Base-by-base conservation (phyloP, 2,888 invertebrate genomes). In the Dioctria linearis region DNA sequence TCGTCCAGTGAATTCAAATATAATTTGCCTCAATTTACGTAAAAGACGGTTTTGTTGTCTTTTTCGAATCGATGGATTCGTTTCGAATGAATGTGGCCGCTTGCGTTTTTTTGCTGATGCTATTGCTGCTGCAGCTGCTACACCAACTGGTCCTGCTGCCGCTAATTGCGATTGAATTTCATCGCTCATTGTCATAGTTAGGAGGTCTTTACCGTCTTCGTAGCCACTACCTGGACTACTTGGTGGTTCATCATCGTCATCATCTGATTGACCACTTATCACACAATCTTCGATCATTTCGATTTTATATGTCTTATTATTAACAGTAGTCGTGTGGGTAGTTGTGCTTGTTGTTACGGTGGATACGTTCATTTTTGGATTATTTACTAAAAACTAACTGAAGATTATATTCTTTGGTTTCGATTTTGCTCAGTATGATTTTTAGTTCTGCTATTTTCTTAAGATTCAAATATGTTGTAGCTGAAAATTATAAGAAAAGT, bases 111-210 rank as follows among this genome's bases (percentile, higher is more conserved):
- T 98, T 0, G 97, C 96, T 3, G 98, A 97, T 39, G 96, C 96
- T 85, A 98, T 98, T 63, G 98, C 98, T 63, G 98, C 98, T 3
- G 98, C 98, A 3, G 98, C 98, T 37, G 98, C 98, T 88, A 98
- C 96, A 67, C 98, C 98, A 80, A 98, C 95, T 9, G 98, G 97
- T 95, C 98, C 98, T 88, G 98, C 97, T 85, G 98, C 97, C 79
- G 97, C 98, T 85, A 98, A 91, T 88, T 98, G 98, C 88, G 98
- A 96, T 84, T 98, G 97, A 85, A 98, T 96, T 87, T 98, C 98
- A 89, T 98, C 98, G 84, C 94, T 94, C 93, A 96, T 94, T 75
- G 95, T 94, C 80, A 93, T 94, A 84, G 95, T 93, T 89, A 97
- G 93, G 83, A 97, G 92, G 87, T 98, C 98, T 3, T 92, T 91